Evolutionary conservation across 2,888 invertebrate genomes (phyloP).

Genomic region (Asteroscopus sphinx): DNA sequence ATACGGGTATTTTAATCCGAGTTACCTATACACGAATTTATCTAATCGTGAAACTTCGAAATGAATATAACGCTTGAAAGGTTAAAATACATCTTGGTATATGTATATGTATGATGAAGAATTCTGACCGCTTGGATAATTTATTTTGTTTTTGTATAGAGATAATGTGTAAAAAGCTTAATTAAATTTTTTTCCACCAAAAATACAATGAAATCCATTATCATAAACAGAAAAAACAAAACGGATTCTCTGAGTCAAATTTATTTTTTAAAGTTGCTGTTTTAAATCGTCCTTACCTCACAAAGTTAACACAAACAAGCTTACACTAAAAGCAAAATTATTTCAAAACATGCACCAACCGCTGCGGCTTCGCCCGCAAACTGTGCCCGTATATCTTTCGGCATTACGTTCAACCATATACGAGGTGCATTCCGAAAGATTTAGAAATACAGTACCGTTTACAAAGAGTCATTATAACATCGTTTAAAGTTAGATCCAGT

Average conservation of each 20-base stretch:
- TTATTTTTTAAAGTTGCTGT: slow-evolving; percentile 24
- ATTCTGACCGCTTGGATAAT: no score
- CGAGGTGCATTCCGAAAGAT: slow-evolving; percentile 59
- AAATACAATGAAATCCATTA: no score
- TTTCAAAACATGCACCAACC: slow-evolving; percentile 47
- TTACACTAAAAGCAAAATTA: slow-evolving; percentile 50
- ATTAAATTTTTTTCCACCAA: no score
- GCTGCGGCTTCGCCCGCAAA: slow-evolving; percentile 32
- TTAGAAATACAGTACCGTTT: slow-evolving; percentile 62
- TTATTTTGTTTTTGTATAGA: no score
- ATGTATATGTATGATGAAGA: no score
- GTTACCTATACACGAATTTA: slow-evolving; percentile 24
- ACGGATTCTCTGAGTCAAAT: background rate
- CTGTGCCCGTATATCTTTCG: slow-evolving; percentile 49
- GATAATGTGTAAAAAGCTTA: no score
- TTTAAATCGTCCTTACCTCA: slow-evolving; percentile 9
- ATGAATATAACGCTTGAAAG: no score
- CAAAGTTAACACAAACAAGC: slow-evolving; percentile 22
- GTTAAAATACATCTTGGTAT: background rate
- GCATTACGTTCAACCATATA: slow-evolving; percentile 36
- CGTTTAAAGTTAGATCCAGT: slow-evolving; percentile 61
- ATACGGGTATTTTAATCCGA: slow-evolving; percentile 39
- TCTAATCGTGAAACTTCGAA: background rate
- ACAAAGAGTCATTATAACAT: slow-evolving; percentile 62
- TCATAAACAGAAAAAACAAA: background rate